Base-by-base conservation (phyloP, 2,113 vertebrate genomes). In the Colossoma macropomum region DNA sequence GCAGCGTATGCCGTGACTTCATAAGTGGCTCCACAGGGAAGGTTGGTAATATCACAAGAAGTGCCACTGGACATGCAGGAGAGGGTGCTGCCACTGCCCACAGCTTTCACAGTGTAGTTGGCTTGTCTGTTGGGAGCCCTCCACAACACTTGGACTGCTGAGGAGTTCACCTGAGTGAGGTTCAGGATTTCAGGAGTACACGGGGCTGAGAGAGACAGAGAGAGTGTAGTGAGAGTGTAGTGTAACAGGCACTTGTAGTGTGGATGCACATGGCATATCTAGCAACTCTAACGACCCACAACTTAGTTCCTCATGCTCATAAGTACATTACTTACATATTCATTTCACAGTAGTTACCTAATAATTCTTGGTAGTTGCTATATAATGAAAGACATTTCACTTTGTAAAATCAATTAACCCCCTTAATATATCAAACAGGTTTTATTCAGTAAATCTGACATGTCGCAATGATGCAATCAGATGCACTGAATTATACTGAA, bases 121-220 rank as follows among this genome's bases (percentile, higher is more conserved):
- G 97, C 95, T 11, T 90, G 87, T 8, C 82, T 38, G 34, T 96
- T 98, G 21, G 91, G 91, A 54, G 91, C 76, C 0, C 72, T 93
- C 94, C 97, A 96, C 16, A 86, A 84, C 76, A 98, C 95, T 0
- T 41, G 91, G 81, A 96, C 87, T 1, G 34, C 85, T 68, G 95
- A 94, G 60, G 62, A 84, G 69, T 79, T 79, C 34, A 90, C 91
- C 89, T 95, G 94, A 0, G 94, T 96, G 71, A 97, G 87, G 38
- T 90, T 95, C 89, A 92, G 91, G 86, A 97, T 96, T 92, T 97
- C 93, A 80, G 97, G 97, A 80, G 96, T 90, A 85, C 97, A 98
- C 9, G 98, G 97, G 90, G 95, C 97, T 97, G 0, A 85, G 38
- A 83, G 28, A 77, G 54, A 63, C 5, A 83, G 28, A 23, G 38